phyloP scores from a whole-genome alignment of 1,140 invertebrate species.

The Ceratosolen solmsi region DNA sequence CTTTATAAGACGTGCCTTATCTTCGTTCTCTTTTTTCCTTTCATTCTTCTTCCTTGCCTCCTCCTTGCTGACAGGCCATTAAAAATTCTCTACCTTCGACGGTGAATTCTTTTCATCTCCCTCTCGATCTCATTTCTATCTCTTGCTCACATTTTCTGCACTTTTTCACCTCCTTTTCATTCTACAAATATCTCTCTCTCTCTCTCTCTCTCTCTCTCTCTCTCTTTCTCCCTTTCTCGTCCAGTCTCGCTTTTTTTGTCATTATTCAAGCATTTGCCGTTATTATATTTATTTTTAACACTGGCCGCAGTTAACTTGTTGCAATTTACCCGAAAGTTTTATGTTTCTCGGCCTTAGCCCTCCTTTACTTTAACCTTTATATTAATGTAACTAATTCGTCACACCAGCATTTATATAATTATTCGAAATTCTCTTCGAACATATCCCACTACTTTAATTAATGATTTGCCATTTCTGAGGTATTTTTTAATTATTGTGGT shows the following conservation, averaged over 20 bases:
- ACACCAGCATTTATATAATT: constrained; percentile 42
- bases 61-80: constrained; percentile 40
- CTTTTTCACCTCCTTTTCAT: neutral
- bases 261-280: constrained; percentile 46
- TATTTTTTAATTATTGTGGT: constrained; percentile 25
- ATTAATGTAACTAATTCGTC: constrained; percentile 41
- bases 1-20: constrained; percentile 42
- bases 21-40: neutral
- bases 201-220: neutral
- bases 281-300: constrained; percentile 43
- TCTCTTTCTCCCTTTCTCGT: neutral
- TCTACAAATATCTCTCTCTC: neutral
- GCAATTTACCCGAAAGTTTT: constrained; percentile 47
- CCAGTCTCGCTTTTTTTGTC: constrained; percentile 5
- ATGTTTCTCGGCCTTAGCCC: constrained; percentile 9
- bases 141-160: neutral
- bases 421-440: constrained; percentile 13
- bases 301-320: constrained; percentile 33
- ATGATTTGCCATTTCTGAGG: constrained; percentile 32
- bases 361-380: constrained; percentile 1
- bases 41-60: neutral
- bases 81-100: constrained; percentile 38
- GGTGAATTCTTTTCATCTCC: constrained; percentile 40
- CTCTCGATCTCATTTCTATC: neutral
- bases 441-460: constrained; percentile 34